phyloP scores from a whole-genome alignment of 2,797 vertebrate genomes.

The Hippoglossus hippoglossus region DNA sequence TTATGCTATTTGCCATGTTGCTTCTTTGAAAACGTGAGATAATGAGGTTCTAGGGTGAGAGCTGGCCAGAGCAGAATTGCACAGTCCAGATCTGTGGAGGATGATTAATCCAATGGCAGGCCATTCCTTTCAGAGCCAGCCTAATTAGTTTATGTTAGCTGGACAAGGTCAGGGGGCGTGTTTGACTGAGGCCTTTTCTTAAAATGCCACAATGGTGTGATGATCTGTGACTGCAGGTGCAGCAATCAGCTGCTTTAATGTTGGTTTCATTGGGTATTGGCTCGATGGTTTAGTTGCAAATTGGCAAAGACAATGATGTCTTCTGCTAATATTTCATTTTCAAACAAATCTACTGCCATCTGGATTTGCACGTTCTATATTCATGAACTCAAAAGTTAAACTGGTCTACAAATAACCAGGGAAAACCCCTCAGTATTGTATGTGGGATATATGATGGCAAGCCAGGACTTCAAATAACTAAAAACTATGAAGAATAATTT shows the following conservation, averaged over 20 bases:
- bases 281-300: constrained; percentile 83
- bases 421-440: constrained; percentile 56
- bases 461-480: constrained; percentile 51
- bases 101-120: constrained; percentile 87
- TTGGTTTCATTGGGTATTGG: constrained; percentile 83
- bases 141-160: constrained; percentile 99
- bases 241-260: constrained; percentile 86
- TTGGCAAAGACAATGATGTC: constrained; percentile 85
- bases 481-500: constrained; percentile 42
- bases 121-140: constrained; percentile 84
- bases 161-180: constrained; percentile 92
- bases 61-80: constrained; percentile 71
- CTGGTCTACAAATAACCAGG: constrained; percentile 56
- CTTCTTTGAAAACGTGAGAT: constrained; percentile 86
- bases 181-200: constrained; percentile 89
- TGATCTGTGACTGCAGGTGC: constrained; percentile 93
- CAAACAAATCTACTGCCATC: constrained; percentile 50
- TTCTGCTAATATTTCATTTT: constrained; percentile 85
- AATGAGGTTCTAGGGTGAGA: constrained; percentile 84
- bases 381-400: constrained; percentile 61
- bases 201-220: constrained; percentile 94
- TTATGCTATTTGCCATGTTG: constrained; percentile 64
- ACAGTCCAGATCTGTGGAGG: constrained; percentile 80
- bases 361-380: constrained; percentile 76
- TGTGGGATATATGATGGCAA: constrained; percentile 41